Evolutionary conservation across 1,140 invertebrate species (phyloP).

Genomic region (Stegodyphus mimosarum): DNA sequence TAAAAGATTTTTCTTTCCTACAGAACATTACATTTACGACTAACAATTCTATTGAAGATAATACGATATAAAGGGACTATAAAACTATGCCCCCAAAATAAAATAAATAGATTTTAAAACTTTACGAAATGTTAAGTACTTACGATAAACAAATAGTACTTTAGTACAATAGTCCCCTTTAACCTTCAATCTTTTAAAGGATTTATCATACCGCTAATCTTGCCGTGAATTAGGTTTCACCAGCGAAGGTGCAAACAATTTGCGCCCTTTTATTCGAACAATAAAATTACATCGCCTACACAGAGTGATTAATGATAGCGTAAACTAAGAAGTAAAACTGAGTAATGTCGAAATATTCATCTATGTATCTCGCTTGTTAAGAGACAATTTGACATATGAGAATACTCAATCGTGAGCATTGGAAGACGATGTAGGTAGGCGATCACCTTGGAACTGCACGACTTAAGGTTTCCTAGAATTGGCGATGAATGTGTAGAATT

Average conservation of each 20-base stretch:
- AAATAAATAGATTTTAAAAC: too few relatives aligned
- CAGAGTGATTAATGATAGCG: neutral
- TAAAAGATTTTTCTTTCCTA: too few relatives aligned
- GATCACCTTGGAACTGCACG: neutral
- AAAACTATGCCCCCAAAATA: too few relatives aligned
- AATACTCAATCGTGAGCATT: neutral
- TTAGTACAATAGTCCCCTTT: too few relatives aligned
- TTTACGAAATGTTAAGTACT: too few relatives aligned
- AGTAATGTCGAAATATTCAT: neutral
- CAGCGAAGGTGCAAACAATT: slow-evolving; percentile 6
- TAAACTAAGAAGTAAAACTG: neutral
- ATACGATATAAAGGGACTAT: too few relatives aligned
- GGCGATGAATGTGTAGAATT: neutral
- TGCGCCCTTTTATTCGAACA: neutral
- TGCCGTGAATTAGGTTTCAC: neutral
- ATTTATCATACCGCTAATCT: neutral
- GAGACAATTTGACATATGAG: slow-evolving; percentile 9
- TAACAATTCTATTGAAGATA: too few relatives aligned
- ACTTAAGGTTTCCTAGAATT: neutral
- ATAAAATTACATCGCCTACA: neutral
- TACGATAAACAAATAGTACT: too few relatives aligned
- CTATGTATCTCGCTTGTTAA: neutral
- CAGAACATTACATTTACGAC: too few relatives aligned
- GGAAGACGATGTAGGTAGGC: neutral
- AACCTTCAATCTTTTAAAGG: neutral